These are phyloP conservation scores for Acanthurus lineatus DNA, from an alignment of 2,797 vertebrate species.

Conservation along the genomic window DNA sequence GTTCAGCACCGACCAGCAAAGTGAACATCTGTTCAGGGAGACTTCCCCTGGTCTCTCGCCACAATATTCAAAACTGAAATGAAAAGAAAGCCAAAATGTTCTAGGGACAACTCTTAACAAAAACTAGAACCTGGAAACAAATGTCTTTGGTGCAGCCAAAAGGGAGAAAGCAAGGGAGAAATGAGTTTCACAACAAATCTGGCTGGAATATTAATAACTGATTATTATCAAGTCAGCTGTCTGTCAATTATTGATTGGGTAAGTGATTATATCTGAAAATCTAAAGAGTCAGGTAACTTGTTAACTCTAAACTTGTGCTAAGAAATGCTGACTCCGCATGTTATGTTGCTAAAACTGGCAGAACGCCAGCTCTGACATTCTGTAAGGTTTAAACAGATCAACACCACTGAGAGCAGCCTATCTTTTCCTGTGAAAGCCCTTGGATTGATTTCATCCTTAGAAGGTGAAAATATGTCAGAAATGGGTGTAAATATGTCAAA, in stretches of 20 bases:
- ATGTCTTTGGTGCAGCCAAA: neutral
- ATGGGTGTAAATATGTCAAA: neutral
- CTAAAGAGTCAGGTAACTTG: neutral
- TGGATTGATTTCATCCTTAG: neutral
- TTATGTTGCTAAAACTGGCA: conserved; percentile 21
- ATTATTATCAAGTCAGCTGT: neutral
- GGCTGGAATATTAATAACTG: neutral
- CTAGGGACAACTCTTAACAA: conserved; percentile 6
- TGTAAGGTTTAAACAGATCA: neutral
- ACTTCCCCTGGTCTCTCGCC: conserved; percentile 34
- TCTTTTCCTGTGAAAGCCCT: neutral
- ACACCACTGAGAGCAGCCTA: neutral
- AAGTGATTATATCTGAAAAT: neutral
- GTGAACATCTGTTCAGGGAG: conserved; percentile 47
- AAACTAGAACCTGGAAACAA: neutral
- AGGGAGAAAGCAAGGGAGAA: neutral
- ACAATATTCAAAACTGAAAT: conserved; percentile 25
- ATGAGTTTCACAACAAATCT: conserved; percentile 9
- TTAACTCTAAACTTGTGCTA: neutral
- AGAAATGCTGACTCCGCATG: neutral
- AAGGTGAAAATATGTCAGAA: no score
- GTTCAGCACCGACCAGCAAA: conserved; percentile 2
- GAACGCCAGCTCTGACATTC: no score
- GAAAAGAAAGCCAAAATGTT: conserved; percentile 16
- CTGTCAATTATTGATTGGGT: neutral